phyloP scores from a whole-genome alignment of 2,888 invertebrate genomes.

The Dexiosoma caninum region DNA sequence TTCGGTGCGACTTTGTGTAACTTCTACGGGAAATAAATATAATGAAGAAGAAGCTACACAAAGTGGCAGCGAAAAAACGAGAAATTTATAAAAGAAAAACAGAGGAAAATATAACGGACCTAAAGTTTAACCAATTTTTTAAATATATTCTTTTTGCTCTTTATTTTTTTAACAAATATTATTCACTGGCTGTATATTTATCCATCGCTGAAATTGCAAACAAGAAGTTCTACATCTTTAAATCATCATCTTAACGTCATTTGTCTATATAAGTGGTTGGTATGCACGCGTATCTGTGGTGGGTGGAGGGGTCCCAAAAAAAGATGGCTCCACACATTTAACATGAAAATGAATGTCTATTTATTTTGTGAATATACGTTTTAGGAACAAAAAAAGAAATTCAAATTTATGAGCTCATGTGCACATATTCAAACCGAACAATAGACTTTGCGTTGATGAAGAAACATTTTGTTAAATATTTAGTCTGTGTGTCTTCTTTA shows the following conservation, averaged over 20 bases:
- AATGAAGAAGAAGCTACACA: too few relatives aligned
- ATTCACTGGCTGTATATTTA: too few relatives aligned
- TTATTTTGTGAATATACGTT: background rate
- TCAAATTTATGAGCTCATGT: conserved; percentile 28
- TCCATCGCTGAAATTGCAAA: background rate
- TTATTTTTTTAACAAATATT: too few relatives aligned
- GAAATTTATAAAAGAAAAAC: too few relatives aligned
- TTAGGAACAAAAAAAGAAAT: background rate
- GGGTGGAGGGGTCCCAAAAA: background rate
- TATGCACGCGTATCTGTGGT: background rate
- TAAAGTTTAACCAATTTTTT: too few relatives aligned
- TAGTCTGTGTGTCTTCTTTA: conserved; percentile 38
- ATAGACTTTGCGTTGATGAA: conserved; percentile 11
- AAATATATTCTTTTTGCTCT: too few relatives aligned
- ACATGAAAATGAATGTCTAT: conserved; percentile 21
- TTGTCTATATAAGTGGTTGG: background rate
- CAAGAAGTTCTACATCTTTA: background rate
- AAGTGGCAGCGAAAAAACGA: too few relatives aligned
- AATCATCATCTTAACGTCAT: conserved; percentile 8
- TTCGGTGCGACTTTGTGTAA: too few relatives aligned
- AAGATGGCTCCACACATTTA: too few relatives aligned
- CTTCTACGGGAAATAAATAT: too few relatives aligned
- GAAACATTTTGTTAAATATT: conserved; percentile 41
- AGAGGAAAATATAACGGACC: too few relatives aligned
- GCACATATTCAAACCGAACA: conserved; percentile 35